Evolutionary conservation across 2,797 vertebrate species (phyloP).

Genomic region (Simalia tracyae): DNA sequence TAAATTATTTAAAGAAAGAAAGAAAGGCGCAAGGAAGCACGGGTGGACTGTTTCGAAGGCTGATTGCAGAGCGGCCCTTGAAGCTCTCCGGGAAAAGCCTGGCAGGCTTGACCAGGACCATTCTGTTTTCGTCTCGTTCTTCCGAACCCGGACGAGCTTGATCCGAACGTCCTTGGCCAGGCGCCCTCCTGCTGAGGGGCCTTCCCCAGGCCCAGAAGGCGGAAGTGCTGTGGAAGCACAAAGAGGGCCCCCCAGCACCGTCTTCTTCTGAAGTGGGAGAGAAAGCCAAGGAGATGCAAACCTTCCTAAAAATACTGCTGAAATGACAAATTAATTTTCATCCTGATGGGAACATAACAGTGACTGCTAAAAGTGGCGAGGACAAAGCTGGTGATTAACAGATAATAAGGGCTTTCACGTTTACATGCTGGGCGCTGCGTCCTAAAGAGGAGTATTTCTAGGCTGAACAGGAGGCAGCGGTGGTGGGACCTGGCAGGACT

Average conservation of each 20-base stretch:
- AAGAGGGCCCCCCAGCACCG: neutral
- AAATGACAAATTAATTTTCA: slow-evolving; percentile 48
- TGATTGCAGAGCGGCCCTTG: neutral
- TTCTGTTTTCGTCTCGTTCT: neutral
- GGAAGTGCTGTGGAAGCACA: neutral
- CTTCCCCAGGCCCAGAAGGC: neutral
- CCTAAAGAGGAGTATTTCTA: slow-evolving; percentile 60
- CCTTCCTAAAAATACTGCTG: slow-evolving; percentile 53
- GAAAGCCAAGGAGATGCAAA: slow-evolving; percentile 25
- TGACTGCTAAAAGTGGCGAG: slow-evolving; percentile 47
- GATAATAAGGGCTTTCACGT: slow-evolving; percentile 54
- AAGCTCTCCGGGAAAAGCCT: neutral
- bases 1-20: neutral
- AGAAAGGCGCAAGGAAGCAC: neutral
- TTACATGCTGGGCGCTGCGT: slow-evolving; percentile 53
- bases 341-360: slow-evolving; percentile 37
- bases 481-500: neutral
- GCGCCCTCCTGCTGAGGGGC: neutral
- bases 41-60: neutral
- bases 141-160: neutral
- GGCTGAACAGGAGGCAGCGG: neutral
- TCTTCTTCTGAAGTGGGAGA: neutral
- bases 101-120: neutral
- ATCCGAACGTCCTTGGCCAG: neutral
- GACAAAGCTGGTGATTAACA: slow-evolving; percentile 60